phyloP scores from a whole-genome alignment of 2,113 vertebrate species.

The Barbus barbus region DNA sequence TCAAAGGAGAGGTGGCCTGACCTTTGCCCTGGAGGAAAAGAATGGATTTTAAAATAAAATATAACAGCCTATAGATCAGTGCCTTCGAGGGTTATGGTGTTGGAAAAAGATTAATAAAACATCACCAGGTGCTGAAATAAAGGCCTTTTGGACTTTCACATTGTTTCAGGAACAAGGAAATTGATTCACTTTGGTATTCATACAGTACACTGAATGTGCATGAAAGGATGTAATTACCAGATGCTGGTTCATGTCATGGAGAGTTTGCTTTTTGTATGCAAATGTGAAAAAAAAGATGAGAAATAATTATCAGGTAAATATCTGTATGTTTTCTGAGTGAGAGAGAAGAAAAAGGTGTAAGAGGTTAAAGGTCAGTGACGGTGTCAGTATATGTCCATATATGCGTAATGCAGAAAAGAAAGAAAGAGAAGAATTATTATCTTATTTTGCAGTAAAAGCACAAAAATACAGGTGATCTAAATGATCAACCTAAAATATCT shows the following conservation, averaged over 20 bases:
- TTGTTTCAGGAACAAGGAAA: not conserved
- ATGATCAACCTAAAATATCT: not conserved
- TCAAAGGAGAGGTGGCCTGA: constrained; percentile 28
- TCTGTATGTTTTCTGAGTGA: too few species aligned
- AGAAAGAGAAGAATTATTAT: not conserved
- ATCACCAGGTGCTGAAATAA: constrained; percentile 2
- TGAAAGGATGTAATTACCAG: not conserved
- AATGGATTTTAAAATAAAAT: not conserved
- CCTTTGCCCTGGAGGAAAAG: constrained; percentile 13
- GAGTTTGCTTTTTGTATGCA: constrained; percentile 18
- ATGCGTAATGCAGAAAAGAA: not conserved
- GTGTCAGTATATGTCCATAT: constrained; percentile 1
- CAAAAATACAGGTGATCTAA: not conserved
- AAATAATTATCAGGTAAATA: not conserved
- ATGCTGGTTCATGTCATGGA: not conserved
- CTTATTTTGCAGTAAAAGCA: not conserved
- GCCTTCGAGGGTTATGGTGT: constrained; percentile 1
- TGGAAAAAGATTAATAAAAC: constrained; percentile 23
- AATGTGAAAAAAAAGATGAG: too few species aligned
- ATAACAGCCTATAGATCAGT: constrained; percentile 13
- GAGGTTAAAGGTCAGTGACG: not conserved
- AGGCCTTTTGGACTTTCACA: not conserved
- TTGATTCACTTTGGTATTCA: constrained; percentile 1
- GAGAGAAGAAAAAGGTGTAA: not conserved
- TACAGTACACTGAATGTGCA: constrained; percentile 10